These are phyloP conservation scores for Glyphotaelius pellucidus DNA, from an alignment of 2,888 invertebrate genomes.

Conservation along the genomic window DNA sequence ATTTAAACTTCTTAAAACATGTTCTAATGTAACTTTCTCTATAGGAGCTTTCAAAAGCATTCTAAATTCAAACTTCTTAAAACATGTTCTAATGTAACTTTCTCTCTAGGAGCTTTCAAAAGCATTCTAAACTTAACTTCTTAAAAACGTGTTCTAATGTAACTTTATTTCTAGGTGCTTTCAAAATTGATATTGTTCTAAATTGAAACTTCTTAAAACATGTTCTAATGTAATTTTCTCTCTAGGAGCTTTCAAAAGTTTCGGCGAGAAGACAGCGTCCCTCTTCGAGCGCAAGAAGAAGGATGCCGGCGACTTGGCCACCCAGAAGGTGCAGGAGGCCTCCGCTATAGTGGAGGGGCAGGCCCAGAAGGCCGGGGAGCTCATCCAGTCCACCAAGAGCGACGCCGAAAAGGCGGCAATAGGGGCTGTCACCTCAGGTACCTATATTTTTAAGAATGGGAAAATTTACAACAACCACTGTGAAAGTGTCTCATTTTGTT, in stretches of 20 bases:
- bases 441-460: background rate
- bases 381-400: conserved; percentile 78
- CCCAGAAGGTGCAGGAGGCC: conserved; percentile 80
- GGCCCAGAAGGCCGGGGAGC: conserved; percentile 80
- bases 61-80: background rate
- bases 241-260: conserved; percentile 80
- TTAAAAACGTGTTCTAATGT: too few species aligned
- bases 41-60: background rate
- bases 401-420: conserved; percentile 76
- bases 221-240: background rate
- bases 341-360: conserved; percentile 81
- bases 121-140: too few species aligned
- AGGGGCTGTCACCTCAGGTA: conserved; percentile 76
- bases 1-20: too few species aligned
- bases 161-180: too few species aligned
- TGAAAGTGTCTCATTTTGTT: too few species aligned
- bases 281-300: conserved; percentile 85
- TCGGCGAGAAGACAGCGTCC: conserved; percentile 84
- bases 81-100: background rate
- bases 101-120: too few species aligned
- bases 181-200: too few species aligned
- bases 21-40: too few species aligned
- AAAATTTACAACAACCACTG: background rate
- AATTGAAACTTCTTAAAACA: too few species aligned
- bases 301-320: conserved; percentile 81